Percentiles rank a stretch among this genome's conserved stretches.
These are phyloP conservation scores for Andricus curvator DNA, from an alignment of 2,888 invertebrate species.

Conservation along the genomic window DNA sequence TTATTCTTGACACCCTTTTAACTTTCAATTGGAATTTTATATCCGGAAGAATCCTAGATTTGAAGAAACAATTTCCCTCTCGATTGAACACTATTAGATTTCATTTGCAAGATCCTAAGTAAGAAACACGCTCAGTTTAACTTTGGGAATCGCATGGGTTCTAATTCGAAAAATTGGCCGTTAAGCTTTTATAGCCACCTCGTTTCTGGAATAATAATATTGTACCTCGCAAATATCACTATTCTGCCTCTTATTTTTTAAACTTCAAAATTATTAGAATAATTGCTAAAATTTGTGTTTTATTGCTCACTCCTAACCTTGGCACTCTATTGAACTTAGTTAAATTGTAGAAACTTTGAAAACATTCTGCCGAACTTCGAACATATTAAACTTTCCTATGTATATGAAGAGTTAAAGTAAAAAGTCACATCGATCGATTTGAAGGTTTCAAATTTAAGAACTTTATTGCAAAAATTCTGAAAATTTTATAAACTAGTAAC, in stretches of 20 bases:
- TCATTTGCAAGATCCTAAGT: background rate
- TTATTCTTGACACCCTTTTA: background rate
- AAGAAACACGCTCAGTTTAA: background rate
- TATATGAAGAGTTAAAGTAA: background rate
- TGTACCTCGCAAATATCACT: background rate
- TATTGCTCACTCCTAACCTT: background rate
- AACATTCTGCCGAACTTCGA: background rate
- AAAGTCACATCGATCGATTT: no score
- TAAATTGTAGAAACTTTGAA: background rate
- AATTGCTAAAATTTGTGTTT: background rate
- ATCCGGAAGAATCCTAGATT: background rate
- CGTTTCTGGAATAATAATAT: background rate
- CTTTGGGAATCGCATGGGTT: background rate
- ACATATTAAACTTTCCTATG: background rate
- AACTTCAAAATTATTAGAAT: background rate
- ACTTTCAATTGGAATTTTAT: background rate
- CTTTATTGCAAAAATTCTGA: no score
- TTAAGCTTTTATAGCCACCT: background rate
- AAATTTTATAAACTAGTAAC: no score
- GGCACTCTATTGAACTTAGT: background rate
- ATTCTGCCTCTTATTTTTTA: background rate
- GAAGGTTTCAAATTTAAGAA: no score
- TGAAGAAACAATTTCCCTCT: background rate
- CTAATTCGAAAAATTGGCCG: background rate
- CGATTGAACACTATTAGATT: background rate